phyloP scores from a whole-genome alignment of 2,888 invertebrate genomes.

The Timema cristinae region DNA sequence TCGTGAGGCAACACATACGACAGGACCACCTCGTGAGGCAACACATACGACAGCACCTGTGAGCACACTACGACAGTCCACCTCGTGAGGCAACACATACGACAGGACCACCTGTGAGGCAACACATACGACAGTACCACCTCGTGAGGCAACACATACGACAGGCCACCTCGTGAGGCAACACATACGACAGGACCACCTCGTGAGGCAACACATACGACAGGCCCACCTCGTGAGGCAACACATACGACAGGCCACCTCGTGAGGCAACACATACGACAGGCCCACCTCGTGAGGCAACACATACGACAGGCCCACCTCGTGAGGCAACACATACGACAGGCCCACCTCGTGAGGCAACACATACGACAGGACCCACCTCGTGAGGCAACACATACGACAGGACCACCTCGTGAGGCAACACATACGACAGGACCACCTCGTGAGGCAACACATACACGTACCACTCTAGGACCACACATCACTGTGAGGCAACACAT shows the following conservation, averaged over 20 bases:
- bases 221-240: background rate
- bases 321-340: no score
- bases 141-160: background rate
- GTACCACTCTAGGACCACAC: no score
- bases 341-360: no score
- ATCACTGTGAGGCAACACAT: background rate
- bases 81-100: background rate
- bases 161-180: no score
- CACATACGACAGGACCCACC: conserved; percentile 57
- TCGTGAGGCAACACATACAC: background rate
- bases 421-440: background rate
- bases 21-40: background rate
- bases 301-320: no score
- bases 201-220: background rate
- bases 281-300: no score
- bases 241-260: no score
- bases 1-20: background rate
- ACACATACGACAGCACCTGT: background rate
- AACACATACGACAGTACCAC: background rate
- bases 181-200: no score
- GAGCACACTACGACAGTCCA: conserved; percentile 29
- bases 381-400: conserved; percentile 78
- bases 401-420: background rate
- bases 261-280: no score
- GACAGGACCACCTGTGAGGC: background rate